phyloP scores from a whole-genome alignment of 1,140 invertebrate genomes.

The Tribolium madens region DNA sequence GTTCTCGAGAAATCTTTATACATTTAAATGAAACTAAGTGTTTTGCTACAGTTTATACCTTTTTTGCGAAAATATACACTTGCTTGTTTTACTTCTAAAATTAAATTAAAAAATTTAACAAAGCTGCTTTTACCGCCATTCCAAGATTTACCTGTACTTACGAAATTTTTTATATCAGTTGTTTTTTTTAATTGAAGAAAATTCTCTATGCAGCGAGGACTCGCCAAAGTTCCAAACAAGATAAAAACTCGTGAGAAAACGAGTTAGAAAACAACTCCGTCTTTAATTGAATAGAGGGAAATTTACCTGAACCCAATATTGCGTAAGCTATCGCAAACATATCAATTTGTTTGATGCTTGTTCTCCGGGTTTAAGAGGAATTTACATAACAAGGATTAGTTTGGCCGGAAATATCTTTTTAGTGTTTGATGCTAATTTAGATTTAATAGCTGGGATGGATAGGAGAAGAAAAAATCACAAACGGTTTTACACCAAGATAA shows the following conservation, averaged over 20 bases:
- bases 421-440: not conserved
- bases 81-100: too few relatives aligned
- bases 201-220: not conserved
- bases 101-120: too few relatives aligned
- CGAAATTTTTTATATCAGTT: not conserved
- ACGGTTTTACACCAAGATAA: not conserved
- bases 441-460: not conserved
- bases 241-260: slow-evolving; percentile 23
- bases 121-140: too few relatives aligned
- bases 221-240: slow-evolving; percentile 7
- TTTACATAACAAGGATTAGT: not conserved
- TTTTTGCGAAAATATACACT: too few relatives aligned
- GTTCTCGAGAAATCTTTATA: too few relatives aligned
- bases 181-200: not conserved
- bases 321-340: slow-evolving; percentile 7
- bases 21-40: too few relatives aligned
- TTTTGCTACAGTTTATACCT: too few relatives aligned
- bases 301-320: slow-evolving; percentile 5
- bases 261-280: slow-evolving; percentile 6
- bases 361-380: not conserved
- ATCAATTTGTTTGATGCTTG: slow-evolving; percentile 2
- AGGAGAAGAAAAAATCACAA: not conserved
- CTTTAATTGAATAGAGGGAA: slow-evolving; percentile 16
- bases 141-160: too few relatives aligned
- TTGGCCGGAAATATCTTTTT: not conserved